phyloP scores from a whole-genome alignment of 1,140 invertebrate species.

The Bradysia coprophila region DNA sequence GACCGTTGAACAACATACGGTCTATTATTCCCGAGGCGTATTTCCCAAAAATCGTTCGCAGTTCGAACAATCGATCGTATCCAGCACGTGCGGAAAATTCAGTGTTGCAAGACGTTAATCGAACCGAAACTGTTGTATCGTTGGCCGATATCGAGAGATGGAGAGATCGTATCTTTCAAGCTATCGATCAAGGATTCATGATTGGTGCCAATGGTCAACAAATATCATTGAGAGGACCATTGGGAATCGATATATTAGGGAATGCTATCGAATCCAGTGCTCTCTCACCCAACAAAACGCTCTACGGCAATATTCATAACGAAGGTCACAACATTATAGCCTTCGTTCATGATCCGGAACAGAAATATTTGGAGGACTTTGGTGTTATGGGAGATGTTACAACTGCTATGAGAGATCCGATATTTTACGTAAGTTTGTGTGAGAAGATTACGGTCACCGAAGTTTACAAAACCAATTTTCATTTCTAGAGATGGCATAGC shows the following conservation, averaged over 20 bases:
- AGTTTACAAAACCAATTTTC: too few species aligned
- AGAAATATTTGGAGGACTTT: slow-evolving; percentile 31
- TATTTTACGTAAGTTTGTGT: too few species aligned
- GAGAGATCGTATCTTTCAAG: slow-evolving; percentile 46
- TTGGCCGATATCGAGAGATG: slow-evolving; percentile 44
- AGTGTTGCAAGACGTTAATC: slow-evolving; percentile 33
- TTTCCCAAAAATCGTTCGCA: slow-evolving; percentile 31
- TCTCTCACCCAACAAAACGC: slow-evolving; percentile 20
- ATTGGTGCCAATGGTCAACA: slow-evolving; percentile 12
- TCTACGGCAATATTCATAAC: slow-evolving; percentile 39
- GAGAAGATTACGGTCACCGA: too few species aligned
- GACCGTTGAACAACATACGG: slow-evolving; percentile 25
- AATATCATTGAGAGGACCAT: slow-evolving; percentile 25
- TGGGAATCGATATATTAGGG: slow-evolving; percentile 28
- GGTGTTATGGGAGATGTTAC: slow-evolving; percentile 24
- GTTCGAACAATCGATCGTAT: slow-evolving; percentile 28
- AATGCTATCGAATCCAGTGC: slow-evolving; percentile 25
- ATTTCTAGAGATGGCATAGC: slow-evolving; percentile 24
- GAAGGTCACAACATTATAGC: slow-evolving; percentile 29
- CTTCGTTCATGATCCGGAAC: slow-evolving; percentile 30
- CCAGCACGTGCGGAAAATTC: slow-evolving; percentile 29
- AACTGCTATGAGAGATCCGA: slow-evolving; percentile 26
- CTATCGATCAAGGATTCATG: slow-evolving; percentile 38
- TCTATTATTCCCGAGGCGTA: slow-evolving; percentile 32
- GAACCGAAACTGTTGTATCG: slow-evolving; percentile 34